phyloP scores from a whole-genome alignment of 2,888 invertebrate species.

The Lutraria lutraria region DNA sequence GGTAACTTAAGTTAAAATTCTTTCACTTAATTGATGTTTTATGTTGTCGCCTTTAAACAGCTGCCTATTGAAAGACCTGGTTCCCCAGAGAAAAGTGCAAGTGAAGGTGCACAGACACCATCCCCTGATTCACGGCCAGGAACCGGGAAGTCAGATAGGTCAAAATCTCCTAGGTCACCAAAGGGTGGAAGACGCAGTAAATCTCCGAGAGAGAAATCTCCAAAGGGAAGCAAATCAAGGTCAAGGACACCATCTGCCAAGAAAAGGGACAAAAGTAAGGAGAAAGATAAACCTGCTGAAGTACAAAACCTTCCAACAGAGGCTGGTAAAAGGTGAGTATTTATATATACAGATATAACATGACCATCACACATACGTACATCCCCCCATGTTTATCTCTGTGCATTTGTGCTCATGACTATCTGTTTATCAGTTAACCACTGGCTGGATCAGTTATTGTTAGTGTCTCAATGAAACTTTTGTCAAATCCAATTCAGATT shows the following conservation, averaged over 20 bases:
- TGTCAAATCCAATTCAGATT: no score
- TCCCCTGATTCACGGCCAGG: conserved; percentile 74
- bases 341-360: neutral
- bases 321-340: conserved; percentile 59
- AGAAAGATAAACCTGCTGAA: conserved; percentile 75
- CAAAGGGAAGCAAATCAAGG: conserved; percentile 72
- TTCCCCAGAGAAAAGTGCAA: conserved; percentile 74
- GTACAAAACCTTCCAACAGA: conserved; percentile 45
- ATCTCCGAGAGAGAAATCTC: conserved; percentile 78
- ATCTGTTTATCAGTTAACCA: no score
- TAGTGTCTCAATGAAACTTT: no score
- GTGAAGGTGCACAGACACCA: conserved; percentile 73
- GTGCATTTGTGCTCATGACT: no score
- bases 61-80: conserved; percentile 80
- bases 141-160: conserved; percentile 74
- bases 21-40: no score
- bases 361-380: no score
- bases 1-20: no score
- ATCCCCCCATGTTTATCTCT: no score
- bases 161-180: conserved; percentile 74
- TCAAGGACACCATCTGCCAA: conserved; percentile 83
- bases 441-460: no score
- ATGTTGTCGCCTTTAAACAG: conserved; percentile 49
- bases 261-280: conserved; percentile 79
- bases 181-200: conserved; percentile 73